A percentile compares a stretch with the other conserved stretches of the same genome.
Conservation (phyloP, 2,888 invertebrate genomes). For the Polietes domitor region DNA sequence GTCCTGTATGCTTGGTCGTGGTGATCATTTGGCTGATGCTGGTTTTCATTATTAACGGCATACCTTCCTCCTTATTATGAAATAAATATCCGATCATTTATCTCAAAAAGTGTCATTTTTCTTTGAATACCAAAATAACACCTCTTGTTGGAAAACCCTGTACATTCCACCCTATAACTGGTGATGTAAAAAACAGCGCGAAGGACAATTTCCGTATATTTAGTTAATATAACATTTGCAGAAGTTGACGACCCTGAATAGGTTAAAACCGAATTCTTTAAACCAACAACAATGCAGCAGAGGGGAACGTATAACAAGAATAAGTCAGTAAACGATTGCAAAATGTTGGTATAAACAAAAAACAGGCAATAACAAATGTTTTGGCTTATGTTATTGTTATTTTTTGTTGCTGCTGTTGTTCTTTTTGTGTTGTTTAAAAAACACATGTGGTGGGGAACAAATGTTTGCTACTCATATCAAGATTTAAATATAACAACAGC, state of each 20-base stretch:
- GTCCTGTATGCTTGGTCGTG: too few species aligned
- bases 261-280: conserved; percentile 16
- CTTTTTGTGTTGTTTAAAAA: not conserved
- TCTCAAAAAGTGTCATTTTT: too few species aligned
- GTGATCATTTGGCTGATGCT: too few species aligned
- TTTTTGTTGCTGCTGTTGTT: not conserved
- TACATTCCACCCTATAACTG: too few species aligned
- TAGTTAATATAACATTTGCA: too few species aligned
- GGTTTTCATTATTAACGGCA: too few species aligned
- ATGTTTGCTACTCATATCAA: conserved; percentile 23
- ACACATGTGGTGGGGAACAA: not conserved
- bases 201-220: too few species aligned
- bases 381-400: not conserved
- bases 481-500: conserved; percentile 22
- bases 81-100: too few species aligned
- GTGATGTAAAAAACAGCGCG: too few species aligned
- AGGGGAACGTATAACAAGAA: not conserved
- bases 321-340: not conserved
- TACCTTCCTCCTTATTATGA: too few species aligned
- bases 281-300: not conserved
- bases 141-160: too few species aligned
- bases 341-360: conserved; percentile 3
- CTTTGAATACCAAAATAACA: too few species aligned
- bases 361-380: conserved; percentile 17
- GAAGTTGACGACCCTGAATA: not conserved